These are phyloP conservation scores for Hylaea fasciaria DNA, from an alignment of 2,888 invertebrate species.

Conservation along the genomic window DNA sequence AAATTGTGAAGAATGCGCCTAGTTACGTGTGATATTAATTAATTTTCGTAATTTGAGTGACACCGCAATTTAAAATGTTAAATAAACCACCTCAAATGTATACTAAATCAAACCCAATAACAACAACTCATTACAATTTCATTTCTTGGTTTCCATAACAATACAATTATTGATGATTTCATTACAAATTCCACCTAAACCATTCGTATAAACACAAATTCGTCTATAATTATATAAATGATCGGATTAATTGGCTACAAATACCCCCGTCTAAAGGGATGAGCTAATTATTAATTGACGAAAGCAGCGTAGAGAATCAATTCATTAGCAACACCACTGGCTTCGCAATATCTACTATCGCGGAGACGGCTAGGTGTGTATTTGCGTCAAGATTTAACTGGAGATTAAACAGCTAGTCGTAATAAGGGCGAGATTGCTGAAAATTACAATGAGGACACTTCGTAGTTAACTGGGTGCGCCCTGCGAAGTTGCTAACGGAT, in stretches of 20 bases:
- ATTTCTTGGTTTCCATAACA: too few relatives aligned
- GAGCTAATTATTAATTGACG: conserved; percentile 62
- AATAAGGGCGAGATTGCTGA: conserved; percentile 46
- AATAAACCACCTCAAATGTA: too few relatives aligned
- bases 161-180: not conserved
- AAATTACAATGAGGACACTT: not conserved
- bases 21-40: too few relatives aligned
- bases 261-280: conserved; percentile 37
- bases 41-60: too few relatives aligned
- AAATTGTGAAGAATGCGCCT: too few relatives aligned
- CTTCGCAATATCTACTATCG: conserved; percentile 73
- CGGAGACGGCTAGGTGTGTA: conserved; percentile 73
- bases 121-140: too few relatives aligned
- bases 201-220: conserved; percentile 2
- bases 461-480: too few relatives aligned
- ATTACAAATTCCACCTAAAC: not conserved
- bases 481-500: too few relatives aligned
- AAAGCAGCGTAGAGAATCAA: conserved; percentile 69
- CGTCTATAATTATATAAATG: conserved; percentile 19
- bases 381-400: conserved; percentile 80
- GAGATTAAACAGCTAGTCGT: conserved; percentile 75
- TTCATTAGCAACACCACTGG: conserved; percentile 76
- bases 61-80: too few relatives aligned
- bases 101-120: too few relatives aligned
- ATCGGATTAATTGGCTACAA: conserved; percentile 32